phyloP scores from a whole-genome alignment of 2,888 invertebrate species.

The Pyrgus malvae region DNA sequence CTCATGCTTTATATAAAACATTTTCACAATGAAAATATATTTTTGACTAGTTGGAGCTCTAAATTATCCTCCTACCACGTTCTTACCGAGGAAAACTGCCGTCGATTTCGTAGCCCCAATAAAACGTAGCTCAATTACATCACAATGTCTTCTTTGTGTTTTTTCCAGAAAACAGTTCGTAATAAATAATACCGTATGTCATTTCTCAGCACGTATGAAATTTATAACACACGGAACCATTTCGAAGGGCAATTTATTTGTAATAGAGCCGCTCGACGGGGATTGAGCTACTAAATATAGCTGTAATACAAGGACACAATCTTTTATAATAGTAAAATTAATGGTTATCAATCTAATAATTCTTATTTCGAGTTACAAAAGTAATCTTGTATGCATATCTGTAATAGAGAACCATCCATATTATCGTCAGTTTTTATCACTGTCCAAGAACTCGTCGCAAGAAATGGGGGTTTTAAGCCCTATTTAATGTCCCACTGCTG shows the following conservation, averaged over 20 bases:
- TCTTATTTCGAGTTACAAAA: too few relatives aligned
- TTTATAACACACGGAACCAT: slow-evolving; percentile 76
- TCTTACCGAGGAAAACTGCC: slow-evolving; percentile 10
- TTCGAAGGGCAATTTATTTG: slow-evolving; percentile 79
- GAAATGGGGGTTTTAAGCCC: too few relatives aligned
- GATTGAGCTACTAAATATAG: slow-evolving; percentile 40
- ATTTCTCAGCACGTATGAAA: slow-evolving; percentile 82
- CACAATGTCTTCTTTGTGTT: slow-evolving; percentile 77
- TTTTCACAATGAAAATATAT: background rate
- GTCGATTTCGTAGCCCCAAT: slow-evolving; percentile 49
- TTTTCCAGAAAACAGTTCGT: slow-evolving; percentile 62
- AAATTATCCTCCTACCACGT: slow-evolving; percentile 2
- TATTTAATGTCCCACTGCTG: too few relatives aligned
- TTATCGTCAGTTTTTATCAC: too few relatives aligned
- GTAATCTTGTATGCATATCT: too few relatives aligned
- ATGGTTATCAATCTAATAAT: too few relatives aligned
- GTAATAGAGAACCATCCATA: too few relatives aligned
- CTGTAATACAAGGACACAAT: too few relatives aligned
- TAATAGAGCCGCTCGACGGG: slow-evolving; percentile 69
- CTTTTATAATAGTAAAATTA: too few relatives aligned
- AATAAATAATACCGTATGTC: slow-evolving; percentile 82
- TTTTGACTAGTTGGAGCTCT: background rate
- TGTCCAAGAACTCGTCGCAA: too few relatives aligned
- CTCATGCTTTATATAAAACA: too few relatives aligned
- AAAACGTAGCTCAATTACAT: slow-evolving; percentile 75